Evolutionary conservation across 2,888 invertebrate genomes (phyloP), one percentile per base, ranked within the genome.

Genomic region (Euclidia mi): DNA sequence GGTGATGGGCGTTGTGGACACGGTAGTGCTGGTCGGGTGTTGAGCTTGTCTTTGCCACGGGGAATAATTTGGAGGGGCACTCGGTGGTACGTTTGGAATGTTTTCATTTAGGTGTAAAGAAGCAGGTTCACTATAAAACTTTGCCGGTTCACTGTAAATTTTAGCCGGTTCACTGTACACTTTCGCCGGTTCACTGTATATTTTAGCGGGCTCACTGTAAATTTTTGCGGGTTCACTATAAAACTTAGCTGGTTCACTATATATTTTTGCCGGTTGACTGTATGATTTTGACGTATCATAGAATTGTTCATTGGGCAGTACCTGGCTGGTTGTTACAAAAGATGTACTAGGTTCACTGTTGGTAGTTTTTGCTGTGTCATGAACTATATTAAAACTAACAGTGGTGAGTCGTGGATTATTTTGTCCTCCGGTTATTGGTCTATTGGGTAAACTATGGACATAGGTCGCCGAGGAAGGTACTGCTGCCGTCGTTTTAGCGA

Each of bases 151-250:
- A 11, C 95, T 95, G 75, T 95, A 95, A 49, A 94, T 78, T 76
- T 95, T 95, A 0, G 95, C 87, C 0, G 95, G 95, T 74, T 95
- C 95, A 31, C 95, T 94, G 78, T 96, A 96, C 14, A 95, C 84
- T 78, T 95, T 95, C 0, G 95, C 89, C 0, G 95, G 95, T 63
- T 95, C 95, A n/a, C 95, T 94, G 74, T 96, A 96, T 12, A 95
- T 82, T 73, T 94, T 95, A 20, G 93, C 91, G 0, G 95, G 95
- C 65, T 95, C 92, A 56, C 94, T 93, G 79, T 95, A 95, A 46
- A 94, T 80, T 73, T 94, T 92, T 0, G 92, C 90, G 0, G 95
- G 95, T 75, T 94, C 93, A 48, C 93, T 92, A 67, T 95, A 95
- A 60, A 92, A 86, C 64, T 95, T 94, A 0, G 95, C 91, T 0